phyloP scores from a whole-genome alignment of 2,888 invertebrate species.

The Lepidochrysops patricia region DNA sequence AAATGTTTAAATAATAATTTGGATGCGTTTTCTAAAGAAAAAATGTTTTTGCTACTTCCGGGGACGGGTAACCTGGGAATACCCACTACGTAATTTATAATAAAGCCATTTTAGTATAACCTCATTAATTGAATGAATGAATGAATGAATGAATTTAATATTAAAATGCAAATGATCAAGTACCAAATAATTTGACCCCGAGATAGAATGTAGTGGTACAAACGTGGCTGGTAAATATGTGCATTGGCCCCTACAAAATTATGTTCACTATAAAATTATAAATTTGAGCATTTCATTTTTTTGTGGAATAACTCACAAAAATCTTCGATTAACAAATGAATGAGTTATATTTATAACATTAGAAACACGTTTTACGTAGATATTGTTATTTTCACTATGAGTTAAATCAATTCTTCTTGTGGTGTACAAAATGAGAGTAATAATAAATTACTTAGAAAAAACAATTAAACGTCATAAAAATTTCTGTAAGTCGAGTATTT shows the following conservation, averaged over 20 bases:
- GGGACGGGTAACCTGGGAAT: background rate
- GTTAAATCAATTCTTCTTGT: background rate
- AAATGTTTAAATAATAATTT: too few relatives aligned
- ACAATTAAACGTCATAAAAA: too few relatives aligned
- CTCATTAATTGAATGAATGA: background rate
- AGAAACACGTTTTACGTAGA: background rate
- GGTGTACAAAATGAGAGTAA: background rate
- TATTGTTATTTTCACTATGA: background rate
- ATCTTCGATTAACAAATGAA: background rate
- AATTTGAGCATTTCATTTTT: background rate
- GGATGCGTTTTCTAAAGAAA: background rate
- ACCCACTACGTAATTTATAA: background rate
- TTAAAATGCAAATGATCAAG: background rate
- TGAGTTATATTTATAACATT: background rate
- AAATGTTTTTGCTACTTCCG: background rate
- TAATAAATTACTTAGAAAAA: too few relatives aligned
- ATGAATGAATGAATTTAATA: background rate
- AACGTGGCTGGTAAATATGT: background rate
- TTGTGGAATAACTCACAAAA: background rate
- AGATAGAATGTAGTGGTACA: background rate
- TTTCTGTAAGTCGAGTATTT: too few relatives aligned
- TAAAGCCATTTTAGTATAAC: background rate
- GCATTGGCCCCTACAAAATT: constrained; percentile 12
- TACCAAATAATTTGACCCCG: background rate
- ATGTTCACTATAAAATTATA: constrained; percentile 2